Conservation (phyloP, 1,140 invertebrate species). For the Neodiprion fabricii region DNA sequence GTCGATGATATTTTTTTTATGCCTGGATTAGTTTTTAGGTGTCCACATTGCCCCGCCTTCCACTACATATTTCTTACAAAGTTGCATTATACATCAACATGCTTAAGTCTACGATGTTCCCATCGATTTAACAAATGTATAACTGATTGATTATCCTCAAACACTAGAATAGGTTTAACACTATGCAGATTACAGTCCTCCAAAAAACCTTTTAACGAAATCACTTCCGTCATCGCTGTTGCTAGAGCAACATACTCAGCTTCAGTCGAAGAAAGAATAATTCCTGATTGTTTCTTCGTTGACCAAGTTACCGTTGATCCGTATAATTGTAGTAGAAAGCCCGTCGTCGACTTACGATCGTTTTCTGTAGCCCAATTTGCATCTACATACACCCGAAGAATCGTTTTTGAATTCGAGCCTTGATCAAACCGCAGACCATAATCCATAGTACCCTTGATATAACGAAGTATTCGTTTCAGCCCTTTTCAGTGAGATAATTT, state of each 20-base stretch:
- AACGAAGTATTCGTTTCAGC: too few relatives aligned
- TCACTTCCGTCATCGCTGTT: constrained; percentile 43
- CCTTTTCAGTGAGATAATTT: too few relatives aligned
- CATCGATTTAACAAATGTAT: constrained; percentile 20
- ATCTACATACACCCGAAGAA: constrained; percentile 38
- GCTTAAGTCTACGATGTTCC: constrained; percentile 25
- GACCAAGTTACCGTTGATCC: constrained; percentile 47
- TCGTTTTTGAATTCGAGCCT: too few relatives aligned
- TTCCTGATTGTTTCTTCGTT: constrained; percentile 49
- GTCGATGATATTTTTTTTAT: too few relatives aligned
- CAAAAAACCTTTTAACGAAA: constrained; percentile 47
- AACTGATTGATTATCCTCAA: constrained; percentile 41
- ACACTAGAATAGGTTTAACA: constrained; percentile 25
- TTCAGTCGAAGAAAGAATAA: constrained; percentile 55
- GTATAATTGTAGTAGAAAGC: constrained; percentile 70
- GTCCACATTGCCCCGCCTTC: background rate
- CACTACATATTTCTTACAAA: constrained; percentile 21
- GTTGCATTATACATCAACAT: constrained; percentile 27
- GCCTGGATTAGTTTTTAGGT: too few relatives aligned
- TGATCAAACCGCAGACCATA: too few relatives aligned
- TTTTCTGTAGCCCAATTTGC: constrained; percentile 41
- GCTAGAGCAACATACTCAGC: constrained; percentile 57
- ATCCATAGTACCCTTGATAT: too few relatives aligned
- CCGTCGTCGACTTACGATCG: constrained; percentile 37
- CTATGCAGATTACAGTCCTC: constrained; percentile 28